Evolutionary conservation across 2,888 invertebrate species (phyloP).

Genomic region (Anarsia innoxiella): DNA sequence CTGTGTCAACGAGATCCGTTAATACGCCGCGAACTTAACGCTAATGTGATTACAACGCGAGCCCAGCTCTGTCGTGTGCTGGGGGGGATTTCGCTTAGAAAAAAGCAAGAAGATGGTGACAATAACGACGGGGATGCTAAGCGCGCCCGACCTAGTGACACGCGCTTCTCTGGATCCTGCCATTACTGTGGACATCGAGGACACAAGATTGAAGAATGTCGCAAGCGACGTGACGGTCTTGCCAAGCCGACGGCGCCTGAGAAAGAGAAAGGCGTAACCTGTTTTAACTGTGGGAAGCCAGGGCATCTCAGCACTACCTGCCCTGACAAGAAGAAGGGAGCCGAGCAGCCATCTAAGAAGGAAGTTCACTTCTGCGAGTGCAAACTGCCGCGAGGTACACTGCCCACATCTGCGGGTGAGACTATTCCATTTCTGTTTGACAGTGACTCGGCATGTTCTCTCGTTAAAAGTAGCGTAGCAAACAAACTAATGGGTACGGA

Average conservation of each 20-base stretch:
- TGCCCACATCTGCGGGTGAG: slow-evolving; percentile 19
- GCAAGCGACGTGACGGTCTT: background rate
- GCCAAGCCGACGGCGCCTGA: background rate
- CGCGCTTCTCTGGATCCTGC: background rate
- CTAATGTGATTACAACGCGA: background rate
- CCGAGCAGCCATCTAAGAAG: background rate
- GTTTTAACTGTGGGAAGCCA: slow-evolving; percentile 8
- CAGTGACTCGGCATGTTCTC: slow-evolving; percentile 23
- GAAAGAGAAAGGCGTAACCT: background rate
- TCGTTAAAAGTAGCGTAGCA: slow-evolving; percentile 16
- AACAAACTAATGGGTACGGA: background rate
- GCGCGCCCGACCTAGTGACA: slow-evolving; percentile 3
- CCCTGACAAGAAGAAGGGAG: slow-evolving; percentile 6
- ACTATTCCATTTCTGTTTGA: slow-evolving; percentile 19
- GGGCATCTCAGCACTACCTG: slow-evolving; percentile 9
- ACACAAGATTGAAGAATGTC: slow-evolving; percentile 1
- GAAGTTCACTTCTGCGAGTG: slow-evolving; percentile 3
- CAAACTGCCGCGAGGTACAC: slow-evolving; percentile 8
- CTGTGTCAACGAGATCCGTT: background rate
- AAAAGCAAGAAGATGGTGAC: slow-evolving; percentile 6
- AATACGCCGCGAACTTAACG: background rate
- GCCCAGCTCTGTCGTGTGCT: slow-evolving; percentile 2
- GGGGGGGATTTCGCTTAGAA: background rate
- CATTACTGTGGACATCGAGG: background rate
- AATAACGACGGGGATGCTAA: slow-evolving; percentile 1